Conservation (phyloP, 2,888 invertebrate species). For the Petrolisthes cinctipes region DNA sequence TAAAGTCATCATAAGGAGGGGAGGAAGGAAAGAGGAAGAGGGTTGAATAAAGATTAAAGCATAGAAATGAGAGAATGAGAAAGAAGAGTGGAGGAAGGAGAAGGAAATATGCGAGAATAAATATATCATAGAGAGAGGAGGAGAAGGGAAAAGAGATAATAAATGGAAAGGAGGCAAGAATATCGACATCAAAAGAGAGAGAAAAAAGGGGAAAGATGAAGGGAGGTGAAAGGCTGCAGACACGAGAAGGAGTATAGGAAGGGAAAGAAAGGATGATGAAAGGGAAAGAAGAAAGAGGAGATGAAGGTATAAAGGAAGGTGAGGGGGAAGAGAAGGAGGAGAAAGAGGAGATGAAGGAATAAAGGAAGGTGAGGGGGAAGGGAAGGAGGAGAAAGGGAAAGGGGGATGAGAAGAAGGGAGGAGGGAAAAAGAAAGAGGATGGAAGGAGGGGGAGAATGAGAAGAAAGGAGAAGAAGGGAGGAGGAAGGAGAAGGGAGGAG, state of each 20-base stretch:
- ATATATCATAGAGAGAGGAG: neutral
- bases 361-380: too few relatives aligned
- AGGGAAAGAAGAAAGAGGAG: neutral
- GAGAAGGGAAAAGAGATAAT: neutral
- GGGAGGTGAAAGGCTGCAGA: neutral
- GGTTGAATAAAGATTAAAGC: neutral
- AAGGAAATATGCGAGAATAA: neutral
- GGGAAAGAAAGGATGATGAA: neutral
- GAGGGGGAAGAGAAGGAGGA: neutral
- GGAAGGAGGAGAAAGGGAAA: neutral
- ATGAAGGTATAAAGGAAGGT: neutral
- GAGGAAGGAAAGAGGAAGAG: neutral
- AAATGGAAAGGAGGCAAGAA: neutral
- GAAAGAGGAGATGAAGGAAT: neutral
- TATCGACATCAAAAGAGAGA: neutral
- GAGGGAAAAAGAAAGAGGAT: too few relatives aligned
- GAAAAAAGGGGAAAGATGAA: neutral
- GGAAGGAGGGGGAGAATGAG: neutral
- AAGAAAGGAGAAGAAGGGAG: neutral
- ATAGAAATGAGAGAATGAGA: neutral
- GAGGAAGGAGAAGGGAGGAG: neutral
- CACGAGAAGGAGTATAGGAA: neutral
- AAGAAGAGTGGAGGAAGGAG: neutral
- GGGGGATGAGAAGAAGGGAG: neutral
- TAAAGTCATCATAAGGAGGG: neutral